Percentiles rank a stretch among this genome's conserved stretches.
These are phyloP conservation scores for Prorops nasuta DNA, from an alignment of 1,140 invertebrate species.

Conservation along the genomic window DNA sequence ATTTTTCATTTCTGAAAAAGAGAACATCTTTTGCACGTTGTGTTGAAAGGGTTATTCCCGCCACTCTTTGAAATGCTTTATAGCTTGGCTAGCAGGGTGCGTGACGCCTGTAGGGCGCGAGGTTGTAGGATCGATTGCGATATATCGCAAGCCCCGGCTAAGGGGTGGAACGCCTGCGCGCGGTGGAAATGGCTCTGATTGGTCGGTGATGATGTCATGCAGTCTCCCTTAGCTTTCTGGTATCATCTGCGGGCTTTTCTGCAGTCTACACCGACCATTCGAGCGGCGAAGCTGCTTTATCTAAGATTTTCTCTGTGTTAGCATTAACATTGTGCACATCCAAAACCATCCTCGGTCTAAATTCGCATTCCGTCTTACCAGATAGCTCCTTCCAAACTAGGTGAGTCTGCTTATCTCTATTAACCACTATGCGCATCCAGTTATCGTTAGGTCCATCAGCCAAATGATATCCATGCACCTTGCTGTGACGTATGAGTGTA, in stretches of 20 bases:
- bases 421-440: too few relatives aligned
- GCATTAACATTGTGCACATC: conserved; percentile 9
- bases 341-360: too few relatives aligned
- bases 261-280: conserved; percentile 51
- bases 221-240: conserved; percentile 52
- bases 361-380: too few relatives aligned
- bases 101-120: conserved; percentile 28
- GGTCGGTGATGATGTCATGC: conserved; percentile 53
- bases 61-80: background rate
- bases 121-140: conserved; percentile 52
- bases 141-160: conserved; percentile 46
- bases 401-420: too few relatives aligned
- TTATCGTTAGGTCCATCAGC: too few relatives aligned
- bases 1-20: too few relatives aligned
- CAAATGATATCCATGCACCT: too few relatives aligned
- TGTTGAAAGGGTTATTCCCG: too few relatives aligned
- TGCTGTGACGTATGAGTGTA: conserved; percentile 18
- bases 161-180: conserved; percentile 31
- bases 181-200: conserved; percentile 27
- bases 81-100: background rate
- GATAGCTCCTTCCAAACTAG: too few relatives aligned
- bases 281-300: conserved; percentile 43
- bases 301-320: conserved; percentile 30
- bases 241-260: conserved; percentile 54
- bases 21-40: too few relatives aligned